Percentiles rank a stretch among this genome's conserved stretches.
phyloP scores from a whole-genome alignment of 2,113 vertebrate species.

The Psilopsiagon aymara region DNA sequence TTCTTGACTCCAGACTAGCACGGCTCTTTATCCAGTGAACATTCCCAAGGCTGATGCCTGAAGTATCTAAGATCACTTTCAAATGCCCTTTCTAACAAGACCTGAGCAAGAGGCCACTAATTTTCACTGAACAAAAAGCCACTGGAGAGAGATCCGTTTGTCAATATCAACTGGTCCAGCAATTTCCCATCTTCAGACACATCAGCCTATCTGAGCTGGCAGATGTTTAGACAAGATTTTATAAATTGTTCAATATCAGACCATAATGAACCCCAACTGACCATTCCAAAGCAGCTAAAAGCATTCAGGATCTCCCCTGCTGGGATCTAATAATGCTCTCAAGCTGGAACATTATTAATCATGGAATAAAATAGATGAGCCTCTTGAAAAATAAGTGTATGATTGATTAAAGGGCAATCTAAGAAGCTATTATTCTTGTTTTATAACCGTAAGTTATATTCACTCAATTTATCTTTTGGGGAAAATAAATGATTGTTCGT shows the following conservation, averaged over 20 bases:
- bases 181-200: slow-evolving; percentile 87
- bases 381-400: slow-evolving; percentile 89
- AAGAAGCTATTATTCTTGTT: slow-evolving; percentile 89
- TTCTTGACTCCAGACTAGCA: background rate
- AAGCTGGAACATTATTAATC: slow-evolving; percentile 90
- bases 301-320: slow-evolving; percentile 86
- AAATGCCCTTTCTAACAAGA: slow-evolving; percentile 85
- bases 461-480: slow-evolving; percentile 85
- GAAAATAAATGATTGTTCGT: slow-evolving; percentile 81
- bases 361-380: slow-evolving; percentile 91
- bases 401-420: slow-evolving; percentile 93
- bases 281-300: slow-evolving; percentile 90
- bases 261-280: slow-evolving; percentile 97
- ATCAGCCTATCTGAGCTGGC: slow-evolving; percentile 89
- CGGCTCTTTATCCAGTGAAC: slow-evolving; percentile 67
- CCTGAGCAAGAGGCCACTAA: slow-evolving; percentile 82
- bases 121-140: slow-evolving; percentile 83
- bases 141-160: slow-evolving; percentile 84
- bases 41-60: slow-evolving; percentile 70
- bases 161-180: slow-evolving; percentile 87
- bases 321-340: slow-evolving; percentile 91
- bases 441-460: slow-evolving; percentile 86
- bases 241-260: slow-evolving; percentile 96
- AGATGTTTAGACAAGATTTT: slow-evolving; percentile 99
- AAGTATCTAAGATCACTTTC: slow-evolving; percentile 82